These are phyloP conservation scores for Dicrurus megarhynchus DNA, from an alignment of 2,113 vertebrate species.

Conservation along the genomic window DNA sequence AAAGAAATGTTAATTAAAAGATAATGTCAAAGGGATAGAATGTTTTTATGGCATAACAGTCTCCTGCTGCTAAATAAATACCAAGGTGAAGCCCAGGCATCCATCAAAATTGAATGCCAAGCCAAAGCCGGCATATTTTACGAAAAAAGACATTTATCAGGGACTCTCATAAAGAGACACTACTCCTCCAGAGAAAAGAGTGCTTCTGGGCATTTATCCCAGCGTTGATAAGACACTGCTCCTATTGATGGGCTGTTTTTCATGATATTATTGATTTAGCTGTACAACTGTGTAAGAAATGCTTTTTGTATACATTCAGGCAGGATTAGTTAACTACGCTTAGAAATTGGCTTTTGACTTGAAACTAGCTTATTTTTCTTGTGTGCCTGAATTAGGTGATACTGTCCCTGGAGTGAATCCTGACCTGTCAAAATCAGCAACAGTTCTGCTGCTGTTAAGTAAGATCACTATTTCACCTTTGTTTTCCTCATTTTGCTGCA, in stretches of 20 bases:
- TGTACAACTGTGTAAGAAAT: not conserved
- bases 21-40: conserved; percentile 29
- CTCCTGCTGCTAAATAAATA: conserved; percentile 31
- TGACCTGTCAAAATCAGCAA: not conserved
- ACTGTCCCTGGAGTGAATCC: not conserved
- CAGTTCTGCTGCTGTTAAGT: not conserved
- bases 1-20: conserved; percentile 58
- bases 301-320: not conserved
- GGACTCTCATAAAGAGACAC: not conserved
- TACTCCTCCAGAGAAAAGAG: not conserved
- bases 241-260: not conserved
- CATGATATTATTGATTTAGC: not conserved
- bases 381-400: not conserved
- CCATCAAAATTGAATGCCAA: conserved; percentile 36
- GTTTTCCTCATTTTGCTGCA: not conserved
- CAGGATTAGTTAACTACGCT: not conserved
- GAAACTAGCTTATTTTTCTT: not conserved
- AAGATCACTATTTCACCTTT: rapidly evolving
- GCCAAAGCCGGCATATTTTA: not conserved
- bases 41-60: conserved; percentile 12
- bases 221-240: not conserved
- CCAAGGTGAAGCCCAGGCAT: conserved; percentile 31
- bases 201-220: not conserved
- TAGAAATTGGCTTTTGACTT: not conserved
- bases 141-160: not conserved